Base-by-base conservation (phyloP, 2,113 vertebrate species). In the Datnioides undecimradiatus region DNA sequence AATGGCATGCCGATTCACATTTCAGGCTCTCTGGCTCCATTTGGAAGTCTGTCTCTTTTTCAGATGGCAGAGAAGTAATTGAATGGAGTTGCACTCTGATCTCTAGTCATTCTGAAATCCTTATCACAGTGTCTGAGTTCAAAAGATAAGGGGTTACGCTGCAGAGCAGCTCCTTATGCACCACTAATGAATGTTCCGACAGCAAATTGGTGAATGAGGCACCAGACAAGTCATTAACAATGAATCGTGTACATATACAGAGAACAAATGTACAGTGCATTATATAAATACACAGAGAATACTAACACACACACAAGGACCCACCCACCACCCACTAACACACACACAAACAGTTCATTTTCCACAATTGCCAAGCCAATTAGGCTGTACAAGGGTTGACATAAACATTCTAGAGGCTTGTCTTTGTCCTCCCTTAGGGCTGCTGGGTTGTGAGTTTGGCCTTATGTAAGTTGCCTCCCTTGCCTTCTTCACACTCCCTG, bases 111-210 rank as follows among this genome's bases (percentile, higher is more conserved):
- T 87, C 75, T 76, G 66, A 88, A 83, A 80, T 80, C 73, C 76
- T 88, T 89, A 87, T 88, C 89, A 69, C 46, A 70, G 79, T 57
- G 77, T 79, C 62, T 79, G 76, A 89, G 75, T 86, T 90, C 65
- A 72, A 85, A 86, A 85, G 76, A 86, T 83, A 84, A 83, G 70
- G 48, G 49, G 64, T 73, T 73, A 46, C 46, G 11, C 29, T 9
- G 80, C 51, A 4, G 48, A 87, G 82, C 48, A 12, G 83, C 78
- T 86, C 60, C 49, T 78, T 49, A 55, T 48, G 79, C 57, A 3
- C 71, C 4, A 27, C 76, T 88, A 86, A 88, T 88, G 83, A 88
- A 86, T 74, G 84, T 62, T 82, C 58, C 33, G 21, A 79, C 65
- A 43, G 63, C 9, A 16, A 31, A 76, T 48, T 74, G 54, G 23